A percentile compares a stretch with the other conserved stretches of the same genome.
Evolutionary conservation across 2,113 vertebrate species (phyloP).

Genomic region (Tetraodon nigroviridis): DNA sequence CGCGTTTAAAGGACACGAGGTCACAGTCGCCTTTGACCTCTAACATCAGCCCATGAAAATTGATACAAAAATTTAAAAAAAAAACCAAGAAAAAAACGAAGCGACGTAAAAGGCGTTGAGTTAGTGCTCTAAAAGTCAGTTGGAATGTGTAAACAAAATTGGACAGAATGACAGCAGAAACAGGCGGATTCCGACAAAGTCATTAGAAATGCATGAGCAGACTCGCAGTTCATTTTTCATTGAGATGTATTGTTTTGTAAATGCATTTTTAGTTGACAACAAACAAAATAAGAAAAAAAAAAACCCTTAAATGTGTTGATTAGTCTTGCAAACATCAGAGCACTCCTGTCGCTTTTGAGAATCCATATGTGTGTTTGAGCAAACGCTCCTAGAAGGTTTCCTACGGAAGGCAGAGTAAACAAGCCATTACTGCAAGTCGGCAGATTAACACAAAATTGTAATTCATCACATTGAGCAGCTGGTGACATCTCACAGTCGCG

Average conservation of each 20-base stretch:
- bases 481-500: slow-evolving; percentile 68
- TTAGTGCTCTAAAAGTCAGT: too few species aligned
- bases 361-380: slow-evolving; percentile 34
- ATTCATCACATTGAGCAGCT: slow-evolving; percentile 68
- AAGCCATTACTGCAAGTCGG: slow-evolving; percentile 64
- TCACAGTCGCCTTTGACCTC: too few species aligned
- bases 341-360: slow-evolving; percentile 46
- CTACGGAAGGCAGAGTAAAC: slow-evolving; percentile 64
- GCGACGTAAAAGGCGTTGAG: too few species aligned
- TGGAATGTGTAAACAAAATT: too few species aligned
- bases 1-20: too few species aligned
- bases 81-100: too few species aligned
- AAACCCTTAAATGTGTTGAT: slow-evolving; percentile 26
- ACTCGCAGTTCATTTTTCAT: slow-evolving; percentile 40
- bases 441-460: slow-evolving; percentile 75
- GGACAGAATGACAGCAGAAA: slow-evolving; percentile 1
- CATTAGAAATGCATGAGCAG: slow-evolving; percentile 59
- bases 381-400: slow-evolving; percentile 52
- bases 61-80: too few species aligned
- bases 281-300: slow-evolving; percentile 19
- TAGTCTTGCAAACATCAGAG: slow-evolving; percentile 34
- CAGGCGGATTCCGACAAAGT: slow-evolving; percentile 37
- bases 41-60: too few species aligned
- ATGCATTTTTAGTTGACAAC: slow-evolving; percentile 50
- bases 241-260: slow-evolving; percentile 28